phyloP scores from a whole-genome alignment of 1,140 invertebrate genomes.

The Cydia strobilella region DNA sequence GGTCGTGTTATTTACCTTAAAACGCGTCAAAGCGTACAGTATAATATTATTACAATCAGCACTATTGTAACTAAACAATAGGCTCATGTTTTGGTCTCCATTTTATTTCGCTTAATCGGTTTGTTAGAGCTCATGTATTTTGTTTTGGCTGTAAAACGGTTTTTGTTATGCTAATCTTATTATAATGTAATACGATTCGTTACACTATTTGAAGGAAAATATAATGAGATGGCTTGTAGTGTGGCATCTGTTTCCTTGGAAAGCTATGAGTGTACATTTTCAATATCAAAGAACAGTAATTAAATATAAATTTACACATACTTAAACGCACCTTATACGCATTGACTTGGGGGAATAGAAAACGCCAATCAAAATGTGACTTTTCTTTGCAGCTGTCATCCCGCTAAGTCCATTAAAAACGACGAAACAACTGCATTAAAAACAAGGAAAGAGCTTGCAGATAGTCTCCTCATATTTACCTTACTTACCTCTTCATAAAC shows the following conservation, averaged over 20 bases:
- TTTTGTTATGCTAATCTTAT: slow-evolving; percentile 24
- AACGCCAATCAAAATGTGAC: no score
- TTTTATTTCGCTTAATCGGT: slow-evolving; percentile 26
- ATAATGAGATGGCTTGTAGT: neutral
- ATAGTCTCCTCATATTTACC: no score
- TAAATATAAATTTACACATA: no score
- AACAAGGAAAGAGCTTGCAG: no score
- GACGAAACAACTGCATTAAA: no score
- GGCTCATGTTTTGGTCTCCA: slow-evolving; percentile 28
- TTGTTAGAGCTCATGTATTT: slow-evolving; percentile 1
- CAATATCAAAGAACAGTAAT: neutral
- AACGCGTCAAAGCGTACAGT: slow-evolving; percentile 30
- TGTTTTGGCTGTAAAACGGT: slow-evolving; percentile 11
- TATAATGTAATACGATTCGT: neutral
- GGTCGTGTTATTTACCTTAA: slow-evolving; percentile 48
- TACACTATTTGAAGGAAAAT: neutral
- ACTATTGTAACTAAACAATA: slow-evolving; percentile 30
- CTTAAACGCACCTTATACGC: no score
- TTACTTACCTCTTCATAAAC: neutral
- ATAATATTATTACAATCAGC: slow-evolving; percentile 32
- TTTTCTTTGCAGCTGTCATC: no score
- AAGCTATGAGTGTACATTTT: neutral
- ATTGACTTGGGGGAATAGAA: no score
- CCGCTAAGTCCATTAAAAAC: no score
- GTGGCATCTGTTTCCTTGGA: neutral